Evolutionary conservation across 2,797 vertebrate species (phyloP).

Genomic region (Intellagama lesueurii): DNA sequence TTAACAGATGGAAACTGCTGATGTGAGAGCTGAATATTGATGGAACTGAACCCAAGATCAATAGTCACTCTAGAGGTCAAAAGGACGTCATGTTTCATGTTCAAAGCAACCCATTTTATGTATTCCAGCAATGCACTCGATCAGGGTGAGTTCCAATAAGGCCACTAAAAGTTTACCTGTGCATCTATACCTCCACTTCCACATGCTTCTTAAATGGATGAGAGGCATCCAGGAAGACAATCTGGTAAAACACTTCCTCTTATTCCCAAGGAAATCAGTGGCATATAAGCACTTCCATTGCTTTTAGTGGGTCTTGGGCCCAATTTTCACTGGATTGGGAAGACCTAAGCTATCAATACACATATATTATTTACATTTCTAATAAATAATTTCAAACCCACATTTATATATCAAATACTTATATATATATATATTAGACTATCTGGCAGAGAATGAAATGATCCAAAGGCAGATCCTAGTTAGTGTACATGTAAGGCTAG

Average conservation of each 20-base stretch:
- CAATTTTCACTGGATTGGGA: not conserved
- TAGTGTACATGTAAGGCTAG: slow-evolving; percentile 26
- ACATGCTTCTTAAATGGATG: not conserved
- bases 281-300: not conserved
- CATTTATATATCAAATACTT: not conserved
- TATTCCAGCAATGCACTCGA: slow-evolving; percentile 29
- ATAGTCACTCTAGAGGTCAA: slow-evolving; percentile 63
- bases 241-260: not conserved
- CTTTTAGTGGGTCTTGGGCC: not conserved
- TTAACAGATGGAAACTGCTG: slow-evolving; percentile 57
- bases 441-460: slow-evolving; percentile 49
- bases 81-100: slow-evolving; percentile 63
- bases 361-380: slow-evolving; percentile 36
- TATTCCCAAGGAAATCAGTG: slow-evolving; percentile 22
- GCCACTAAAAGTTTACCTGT: not conserved
- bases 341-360: not conserved
- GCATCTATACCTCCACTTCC: not conserved
- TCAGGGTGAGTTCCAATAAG: slow-evolving; percentile 22
- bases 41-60: slow-evolving; percentile 54
- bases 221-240: not conserved
- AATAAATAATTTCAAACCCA: slow-evolving; percentile 39
- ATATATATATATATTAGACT: not conserved
- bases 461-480: slow-evolving; percentile 49
- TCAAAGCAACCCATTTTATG: slow-evolving; percentile 60
- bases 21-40: slow-evolving; percentile 62